Conservation (phyloP, 2,888 invertebrate genomes). For the Polyploca ridens region DNA sequence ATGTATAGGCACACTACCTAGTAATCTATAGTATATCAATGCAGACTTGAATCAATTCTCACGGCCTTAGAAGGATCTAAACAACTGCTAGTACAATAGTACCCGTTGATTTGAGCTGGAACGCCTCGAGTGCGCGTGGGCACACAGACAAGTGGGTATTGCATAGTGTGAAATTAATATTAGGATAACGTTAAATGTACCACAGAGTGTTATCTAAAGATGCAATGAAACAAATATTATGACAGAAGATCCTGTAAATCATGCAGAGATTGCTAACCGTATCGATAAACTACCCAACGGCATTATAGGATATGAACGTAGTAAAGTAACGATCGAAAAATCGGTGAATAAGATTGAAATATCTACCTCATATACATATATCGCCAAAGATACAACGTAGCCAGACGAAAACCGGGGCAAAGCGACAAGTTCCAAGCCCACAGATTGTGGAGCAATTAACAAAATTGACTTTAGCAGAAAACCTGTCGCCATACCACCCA, state of each 20-base stretch:
- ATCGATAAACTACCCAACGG: no score
- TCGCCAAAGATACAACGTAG: background rate
- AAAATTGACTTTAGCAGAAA: background rate
- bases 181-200: background rate
- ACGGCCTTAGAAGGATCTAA: conserved; percentile 3
- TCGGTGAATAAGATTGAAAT: background rate
- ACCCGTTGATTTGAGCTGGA: conserved; percentile 51
- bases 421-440: background rate
- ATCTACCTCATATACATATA: background rate
- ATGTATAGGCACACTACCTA: no score
- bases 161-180: conserved; percentile 30
- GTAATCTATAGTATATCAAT: background rate
- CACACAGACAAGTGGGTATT: conserved; percentile 14
- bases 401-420: background rate
- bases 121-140: conserved; percentile 51
- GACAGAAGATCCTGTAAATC: no score
- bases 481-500: conserved; percentile 9
- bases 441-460: conserved; percentile 1
- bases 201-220: background rate
- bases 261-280: no score
- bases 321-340: no score
- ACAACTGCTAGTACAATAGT: conserved; percentile 39
- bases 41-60: background rate
- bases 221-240: background rate
- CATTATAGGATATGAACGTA: no score